These are phyloP conservation scores for Microcebus lehilahytsara DNA, from an alignment of 2,113 vertebrate genomes.

Conservation along the genomic window DNA sequence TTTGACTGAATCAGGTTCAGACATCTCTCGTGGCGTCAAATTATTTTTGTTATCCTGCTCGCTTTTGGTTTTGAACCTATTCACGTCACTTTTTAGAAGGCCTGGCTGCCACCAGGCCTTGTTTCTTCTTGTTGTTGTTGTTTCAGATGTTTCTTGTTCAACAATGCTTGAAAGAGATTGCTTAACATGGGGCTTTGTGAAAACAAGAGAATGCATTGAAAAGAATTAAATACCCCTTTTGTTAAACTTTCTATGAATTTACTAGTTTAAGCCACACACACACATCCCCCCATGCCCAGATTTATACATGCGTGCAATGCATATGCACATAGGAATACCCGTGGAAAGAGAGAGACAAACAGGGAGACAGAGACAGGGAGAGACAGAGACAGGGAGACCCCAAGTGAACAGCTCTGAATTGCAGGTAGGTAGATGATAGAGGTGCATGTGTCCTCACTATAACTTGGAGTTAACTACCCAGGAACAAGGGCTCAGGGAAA, in stretches of 20 bases:
- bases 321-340: background rate
- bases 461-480: background rate
- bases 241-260: background rate
- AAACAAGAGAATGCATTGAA: background rate
- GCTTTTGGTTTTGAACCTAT: background rate
- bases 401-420: background rate
- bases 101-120: background rate
- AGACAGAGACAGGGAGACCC: too few relatives aligned
- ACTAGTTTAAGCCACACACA: background rate
- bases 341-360: background rate
- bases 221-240: background rate
- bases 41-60: background rate
- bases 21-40: background rate
- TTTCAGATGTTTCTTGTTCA: background rate
- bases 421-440: background rate
- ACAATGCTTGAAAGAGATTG: background rate
- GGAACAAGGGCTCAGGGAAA: background rate
- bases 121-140: too few relatives aligned
- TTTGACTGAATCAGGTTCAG: background rate
- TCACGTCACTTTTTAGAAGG: background rate
- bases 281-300: background rate
- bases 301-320: background rate
- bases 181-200: background rate
- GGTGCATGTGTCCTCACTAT: accelerated
- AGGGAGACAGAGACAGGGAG: background rate